These are phyloP conservation scores for Euspilapteryx auroguttella DNA, from an alignment of 2,888 invertebrate species.

Conservation along the genomic window DNA sequence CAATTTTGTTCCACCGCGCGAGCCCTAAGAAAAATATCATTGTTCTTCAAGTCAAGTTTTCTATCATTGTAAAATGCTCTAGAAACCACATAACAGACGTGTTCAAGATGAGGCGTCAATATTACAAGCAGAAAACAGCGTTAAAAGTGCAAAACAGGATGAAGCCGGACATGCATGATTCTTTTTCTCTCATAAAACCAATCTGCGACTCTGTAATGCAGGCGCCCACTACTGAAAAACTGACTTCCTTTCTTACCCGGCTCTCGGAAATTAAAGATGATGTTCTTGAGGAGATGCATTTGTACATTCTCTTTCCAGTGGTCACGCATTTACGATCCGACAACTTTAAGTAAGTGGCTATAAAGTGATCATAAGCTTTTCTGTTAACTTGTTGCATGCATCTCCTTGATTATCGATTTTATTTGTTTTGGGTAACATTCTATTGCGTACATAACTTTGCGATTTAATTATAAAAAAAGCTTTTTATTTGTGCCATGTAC, in stretches of 20 bases:
- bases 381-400: not conserved
- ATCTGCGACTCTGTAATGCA: conserved; percentile 53
- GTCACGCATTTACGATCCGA: conserved; percentile 31
- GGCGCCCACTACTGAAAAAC: conserved; percentile 33
- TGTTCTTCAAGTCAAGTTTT: too few species aligned
- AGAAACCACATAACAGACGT: too few species aligned
- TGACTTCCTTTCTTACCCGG: conserved; percentile 21
- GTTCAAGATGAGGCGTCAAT: too few species aligned
- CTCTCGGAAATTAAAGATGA: conserved; percentile 30
- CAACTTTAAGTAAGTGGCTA: conserved; percentile 26
- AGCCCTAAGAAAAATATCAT: too few species aligned
- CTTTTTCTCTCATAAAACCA: conserved; percentile 47
- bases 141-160: conserved; percentile 18
- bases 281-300: conserved; percentile 48
- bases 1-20: too few species aligned
- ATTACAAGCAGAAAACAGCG: too few species aligned
- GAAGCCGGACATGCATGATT: conserved; percentile 29
- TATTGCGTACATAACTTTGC: too few species aligned
- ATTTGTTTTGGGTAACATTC: too few species aligned
- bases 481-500: too few species aligned
- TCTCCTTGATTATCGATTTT: not conserved
- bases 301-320: conserved; percentile 56
- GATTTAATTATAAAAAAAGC: too few species aligned
- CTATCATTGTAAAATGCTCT: too few species aligned
- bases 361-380: not conserved